These are phyloP conservation scores for Drosophila helvetica DNA, from an alignment of 2,888 invertebrate genomes.

Conservation along the genomic window DNA sequence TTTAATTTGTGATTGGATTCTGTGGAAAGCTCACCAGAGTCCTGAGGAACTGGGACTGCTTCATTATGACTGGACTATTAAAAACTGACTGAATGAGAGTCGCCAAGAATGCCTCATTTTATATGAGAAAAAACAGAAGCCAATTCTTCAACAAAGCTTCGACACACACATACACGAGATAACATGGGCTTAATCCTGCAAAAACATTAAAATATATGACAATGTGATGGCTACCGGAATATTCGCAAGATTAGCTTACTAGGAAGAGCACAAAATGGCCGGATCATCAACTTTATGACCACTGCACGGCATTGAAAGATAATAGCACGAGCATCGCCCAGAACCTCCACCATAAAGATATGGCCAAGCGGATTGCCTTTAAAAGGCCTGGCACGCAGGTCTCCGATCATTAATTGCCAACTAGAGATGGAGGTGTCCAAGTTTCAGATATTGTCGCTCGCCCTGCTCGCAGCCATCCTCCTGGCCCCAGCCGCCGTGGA, in stretches of 20 bases:
- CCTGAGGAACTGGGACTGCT: slow-evolving; percentile 23
- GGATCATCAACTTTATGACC: slow-evolving; percentile 33
- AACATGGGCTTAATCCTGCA: slow-evolving; percentile 16
- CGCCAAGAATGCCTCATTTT: slow-evolving; percentile 43
- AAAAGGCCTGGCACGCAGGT: slow-evolving; percentile 49
- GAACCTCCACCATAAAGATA: slow-evolving; percentile 58
- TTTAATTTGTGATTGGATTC: too few relatives aligned
- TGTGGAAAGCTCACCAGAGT: slow-evolving; percentile 46
- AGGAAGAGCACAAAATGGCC: slow-evolving; percentile 48
- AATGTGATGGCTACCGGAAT: slow-evolving; percentile 22
- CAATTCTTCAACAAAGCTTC: not conserved
- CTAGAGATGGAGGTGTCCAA: slow-evolving; percentile 49
- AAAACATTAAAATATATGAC: slow-evolving; percentile 25
- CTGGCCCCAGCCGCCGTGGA: slow-evolving; percentile 36
- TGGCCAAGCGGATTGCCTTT: slow-evolving; percentile 42
- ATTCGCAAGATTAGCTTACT: slow-evolving; percentile 22
- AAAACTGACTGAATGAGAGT: slow-evolving; percentile 45
- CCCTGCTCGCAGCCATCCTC: slow-evolving; percentile 33
- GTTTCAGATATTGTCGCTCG: slow-evolving; percentile 19
- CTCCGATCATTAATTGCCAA: slow-evolving; percentile 44
- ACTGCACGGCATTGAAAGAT: slow-evolving; percentile 67
- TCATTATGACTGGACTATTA: slow-evolving; percentile 40
- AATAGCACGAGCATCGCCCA: slow-evolving; percentile 10
- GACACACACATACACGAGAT: slow-evolving; percentile 21
- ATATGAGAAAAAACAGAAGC: slow-evolving; percentile 43